phyloP scores from a whole-genome alignment of 1,140 invertebrate genomes.

The Drosophila guanche region DNA sequence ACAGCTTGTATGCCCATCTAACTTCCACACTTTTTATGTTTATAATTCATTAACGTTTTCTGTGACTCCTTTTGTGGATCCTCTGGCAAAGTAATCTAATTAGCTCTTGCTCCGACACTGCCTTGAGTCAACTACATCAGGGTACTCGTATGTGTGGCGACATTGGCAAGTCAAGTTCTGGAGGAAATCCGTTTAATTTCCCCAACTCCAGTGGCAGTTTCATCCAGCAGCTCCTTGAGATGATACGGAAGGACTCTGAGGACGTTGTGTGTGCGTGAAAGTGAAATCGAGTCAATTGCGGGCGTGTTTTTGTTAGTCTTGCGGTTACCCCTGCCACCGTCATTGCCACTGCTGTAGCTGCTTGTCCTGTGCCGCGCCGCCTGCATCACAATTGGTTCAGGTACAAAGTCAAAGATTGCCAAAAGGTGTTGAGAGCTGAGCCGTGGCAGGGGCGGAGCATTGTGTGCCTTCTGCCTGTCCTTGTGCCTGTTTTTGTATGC shows the following conservation, averaged over 20 bases:
- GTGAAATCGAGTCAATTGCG: conserved; percentile 70
- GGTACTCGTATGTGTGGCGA: conserved; percentile 3
- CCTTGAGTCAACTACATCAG: conserved; percentile 25
- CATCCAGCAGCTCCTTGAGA: background rate
- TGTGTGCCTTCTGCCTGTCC: conserved; percentile 32
- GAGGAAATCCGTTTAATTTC: conserved; percentile 76
- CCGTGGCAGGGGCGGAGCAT: conserved; percentile 24
- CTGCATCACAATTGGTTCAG: conserved; percentile 45
- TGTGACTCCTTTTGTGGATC: conserved; percentile 9
- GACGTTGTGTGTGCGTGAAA: conserved; percentile 43
- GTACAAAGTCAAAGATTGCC: conserved; percentile 53
- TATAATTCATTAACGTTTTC: too few species aligned
- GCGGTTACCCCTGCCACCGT: conserved; percentile 50
- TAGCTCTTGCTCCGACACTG: conserved; percentile 31
- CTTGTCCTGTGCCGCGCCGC: conserved; percentile 36
- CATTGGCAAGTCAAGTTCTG: conserved; percentile 46
- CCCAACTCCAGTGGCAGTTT: conserved; percentile 27
- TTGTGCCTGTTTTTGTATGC: conserved; percentile 50
- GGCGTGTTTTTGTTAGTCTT: conserved; percentile 73
- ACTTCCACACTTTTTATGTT: background rate
- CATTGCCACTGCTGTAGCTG: conserved; percentile 21
- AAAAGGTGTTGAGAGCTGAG: conserved; percentile 51
- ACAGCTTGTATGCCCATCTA: too few species aligned
- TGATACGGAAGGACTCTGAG: conserved; percentile 13
- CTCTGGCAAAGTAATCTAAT: conserved; percentile 20